Conservation (phyloP, 2,113 vertebrate genomes). For the Hemibagrus wyckioides region DNA sequence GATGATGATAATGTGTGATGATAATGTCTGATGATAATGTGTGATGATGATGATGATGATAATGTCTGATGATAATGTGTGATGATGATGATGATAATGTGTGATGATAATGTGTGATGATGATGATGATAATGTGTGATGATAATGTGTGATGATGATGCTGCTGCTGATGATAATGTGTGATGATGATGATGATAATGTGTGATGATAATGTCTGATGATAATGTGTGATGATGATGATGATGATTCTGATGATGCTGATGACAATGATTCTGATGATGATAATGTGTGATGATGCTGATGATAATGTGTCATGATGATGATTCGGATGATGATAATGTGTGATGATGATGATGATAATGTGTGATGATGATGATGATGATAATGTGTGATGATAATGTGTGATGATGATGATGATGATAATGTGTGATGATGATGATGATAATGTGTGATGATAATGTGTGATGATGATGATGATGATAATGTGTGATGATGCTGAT, state of each 20-base stretch:
- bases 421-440: neutral
- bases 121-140: neutral
- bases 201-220: no score
- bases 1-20: neutral
- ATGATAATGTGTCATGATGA: neutral
- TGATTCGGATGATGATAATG: neutral
- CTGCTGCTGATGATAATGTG: no score
- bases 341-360: neutral
- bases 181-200: neutral
- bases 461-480: neutral
- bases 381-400: no score
- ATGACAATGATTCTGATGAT: neutral
- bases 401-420: neutral
- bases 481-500: neutral
- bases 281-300: neutral
- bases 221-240: neutral
- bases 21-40: no score
- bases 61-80: no score
- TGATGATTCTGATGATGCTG: neutral
- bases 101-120: neutral
- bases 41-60: neutral
- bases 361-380: slow-evolving; percentile 1
- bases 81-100: neutral
- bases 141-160: neutral
- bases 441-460: no score